These are phyloP conservation scores for Sclerurus mexicanus DNA, from an alignment of 2,113 vertebrate species.

Conservation along the genomic window DNA sequence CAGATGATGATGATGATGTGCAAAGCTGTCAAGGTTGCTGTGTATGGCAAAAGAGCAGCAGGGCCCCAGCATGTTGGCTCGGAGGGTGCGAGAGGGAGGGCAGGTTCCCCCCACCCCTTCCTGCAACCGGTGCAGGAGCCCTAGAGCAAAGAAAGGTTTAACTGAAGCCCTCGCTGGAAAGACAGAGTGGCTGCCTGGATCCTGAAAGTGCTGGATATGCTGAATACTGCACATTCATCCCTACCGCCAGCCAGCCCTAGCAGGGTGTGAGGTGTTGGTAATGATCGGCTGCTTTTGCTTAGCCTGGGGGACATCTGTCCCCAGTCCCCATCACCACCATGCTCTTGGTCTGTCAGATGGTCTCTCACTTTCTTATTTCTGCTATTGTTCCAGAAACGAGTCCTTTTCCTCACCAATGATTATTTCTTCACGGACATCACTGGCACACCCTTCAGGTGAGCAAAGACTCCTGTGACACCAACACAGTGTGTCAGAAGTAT, in stretches of 20 bases:
- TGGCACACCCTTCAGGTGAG: conserved; percentile 95
- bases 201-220: neutral
- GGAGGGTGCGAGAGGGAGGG: neutral
- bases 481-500: neutral
- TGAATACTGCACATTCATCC: neutral
- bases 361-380: neutral
- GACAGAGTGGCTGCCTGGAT: neutral
- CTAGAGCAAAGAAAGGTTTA: neutral
- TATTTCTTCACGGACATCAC: conserved; percentile 93
- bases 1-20: neutral
- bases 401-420: conserved; percentile 91
- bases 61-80: neutral
- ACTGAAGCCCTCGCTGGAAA: neutral
- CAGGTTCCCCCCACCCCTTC: neutral
- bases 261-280: neutral
- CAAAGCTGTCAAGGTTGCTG: neutral
- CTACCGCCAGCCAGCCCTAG: neutral
- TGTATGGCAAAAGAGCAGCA: neutral
- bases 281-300: neutral
- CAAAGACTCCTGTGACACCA: neutral
- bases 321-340: neutral
- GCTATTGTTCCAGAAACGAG: conserved; percentile 78
- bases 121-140: neutral
- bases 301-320: neutral
- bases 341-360: neutral